Evolutionary conservation across 2,797 vertebrate genomes (phyloP), one percentile per base, ranked within the genome.

Genomic region (Sternotherus odoratus): DNA sequence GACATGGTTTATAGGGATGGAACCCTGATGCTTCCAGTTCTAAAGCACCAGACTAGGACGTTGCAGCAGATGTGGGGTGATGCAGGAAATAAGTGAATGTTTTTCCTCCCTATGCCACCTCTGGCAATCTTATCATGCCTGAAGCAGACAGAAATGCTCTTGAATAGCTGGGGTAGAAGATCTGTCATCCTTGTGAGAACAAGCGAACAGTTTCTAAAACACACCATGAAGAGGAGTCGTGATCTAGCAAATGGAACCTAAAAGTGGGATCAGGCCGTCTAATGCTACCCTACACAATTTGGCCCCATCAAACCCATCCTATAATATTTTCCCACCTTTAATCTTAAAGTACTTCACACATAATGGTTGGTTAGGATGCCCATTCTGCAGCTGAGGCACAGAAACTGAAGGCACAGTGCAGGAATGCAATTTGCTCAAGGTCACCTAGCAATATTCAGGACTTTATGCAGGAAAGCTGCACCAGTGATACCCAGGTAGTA

Each of bases 21-120:
- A 48, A 33, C 11, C 77, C 89, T 0, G 5, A 51, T 80, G 10
- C 53, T 87, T 63, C 66, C 74, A 66, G 0, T 0, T 69, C 21
- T 23, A 69, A 69, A 39, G n/a, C n/a, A 23, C n/a, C 19, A 69
- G n/a, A 69, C 36, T 69, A 69, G 36, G 10, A 69, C 28, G 78
- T 57, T 87, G 21, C 17, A n/a, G 79, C 28, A 92, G 19, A 72
- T 9, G 8, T 23, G 63, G 28, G 12, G 66, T 48, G 72, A 75
- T 16, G 26, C 24, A 75, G 43, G 43, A 75, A 75, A 48, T 48
- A 46, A 46, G 46, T 46, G 46, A 48, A 75, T 8, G 24, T 48
- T 48, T 28, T 46, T 30, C 15, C 28, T 75, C 24, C 72, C 43
- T 48, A 30, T 8, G 39, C 26, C 43, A 48, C 75, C n/a, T 57